Percentiles rank a stretch among this genome's conserved stretches.
phyloP scores from a whole-genome alignment of 1,140 invertebrate genomes.

The Hetaerina americana region DNA sequence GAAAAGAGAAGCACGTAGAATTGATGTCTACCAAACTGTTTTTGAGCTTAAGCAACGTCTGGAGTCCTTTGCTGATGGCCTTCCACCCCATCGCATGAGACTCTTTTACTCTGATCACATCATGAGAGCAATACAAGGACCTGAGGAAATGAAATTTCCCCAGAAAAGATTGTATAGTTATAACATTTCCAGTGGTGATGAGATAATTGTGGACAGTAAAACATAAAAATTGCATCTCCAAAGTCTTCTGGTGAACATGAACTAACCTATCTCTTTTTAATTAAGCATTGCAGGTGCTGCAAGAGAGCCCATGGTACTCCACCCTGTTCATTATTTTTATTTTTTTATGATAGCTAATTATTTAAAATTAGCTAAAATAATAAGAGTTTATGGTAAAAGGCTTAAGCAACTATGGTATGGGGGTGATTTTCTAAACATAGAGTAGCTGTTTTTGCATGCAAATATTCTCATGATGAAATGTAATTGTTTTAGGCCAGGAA shows the following conservation, averaged over 20 bases:
- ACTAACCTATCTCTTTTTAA: background rate
- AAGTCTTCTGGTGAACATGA: background rate
- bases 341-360: background rate
- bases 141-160: constrained; percentile 77
- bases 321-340: background rate
- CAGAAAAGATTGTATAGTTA: constrained; percentile 82
- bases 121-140: constrained; percentile 41
- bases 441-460: background rate
- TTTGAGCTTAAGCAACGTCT: constrained; percentile 61
- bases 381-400: background rate
- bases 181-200: constrained; percentile 78
- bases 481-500: background rate
- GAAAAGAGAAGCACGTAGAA: constrained; percentile 42
- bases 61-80: constrained; percentile 55
- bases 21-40: constrained; percentile 32
- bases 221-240: constrained; percentile 6
- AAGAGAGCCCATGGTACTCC: background rate
- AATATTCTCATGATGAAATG: background rate
- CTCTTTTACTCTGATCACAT: constrained; percentile 73
- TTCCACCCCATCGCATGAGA: constrained; percentile 68
- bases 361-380: background rate
- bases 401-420: background rate
- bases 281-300: background rate
- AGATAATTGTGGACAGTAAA: constrained; percentile 67
- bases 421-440: background rate